These are phyloP conservation scores for Smittia aterrima DNA, from an alignment of 2,888 invertebrate genomes.

Conservation along the genomic window DNA sequence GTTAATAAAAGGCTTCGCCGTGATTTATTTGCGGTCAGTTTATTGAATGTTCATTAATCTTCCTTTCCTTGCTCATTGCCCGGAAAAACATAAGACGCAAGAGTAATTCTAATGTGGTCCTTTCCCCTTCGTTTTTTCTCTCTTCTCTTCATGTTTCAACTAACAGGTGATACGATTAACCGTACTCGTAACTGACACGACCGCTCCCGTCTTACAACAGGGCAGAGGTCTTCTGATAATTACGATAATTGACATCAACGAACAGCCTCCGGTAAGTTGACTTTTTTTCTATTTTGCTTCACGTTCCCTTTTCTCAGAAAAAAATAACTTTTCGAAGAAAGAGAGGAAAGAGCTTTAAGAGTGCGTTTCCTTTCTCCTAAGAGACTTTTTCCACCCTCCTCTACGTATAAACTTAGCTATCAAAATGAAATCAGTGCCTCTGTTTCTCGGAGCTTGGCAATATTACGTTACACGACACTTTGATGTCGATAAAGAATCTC, in stretches of 20 bases:
- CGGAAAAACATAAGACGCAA: neutral
- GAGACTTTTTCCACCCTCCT: neutral
- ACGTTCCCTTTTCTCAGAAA: neutral
- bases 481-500: slow-evolving; percentile 9
- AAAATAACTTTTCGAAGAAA: too few species aligned
- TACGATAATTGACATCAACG: slow-evolving; percentile 69
- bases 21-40: slow-evolving; percentile 51
- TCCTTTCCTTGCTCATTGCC: neutral
- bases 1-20: slow-evolving; percentile 52
- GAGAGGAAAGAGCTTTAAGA: too few species aligned
- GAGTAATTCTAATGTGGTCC: neutral
- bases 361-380: neutral
- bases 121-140: neutral
- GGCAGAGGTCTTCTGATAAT: slow-evolving; percentile 67
- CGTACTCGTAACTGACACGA: slow-evolving; percentile 76
- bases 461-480: neutral
- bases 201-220: slow-evolving; percentile 73
- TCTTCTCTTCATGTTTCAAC: neutral
- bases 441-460: neutral
- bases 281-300: neutral
- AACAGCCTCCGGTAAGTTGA: slow-evolving; percentile 59
- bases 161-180: slow-evolving; percentile 67
- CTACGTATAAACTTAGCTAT: neutral
- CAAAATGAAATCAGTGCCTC: slow-evolving; percentile 12
- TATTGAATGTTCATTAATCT: slow-evolving; percentile 36